Conservation (phyloP, 2,797 vertebrate genomes). For the Nothura maculosa region DNA sequence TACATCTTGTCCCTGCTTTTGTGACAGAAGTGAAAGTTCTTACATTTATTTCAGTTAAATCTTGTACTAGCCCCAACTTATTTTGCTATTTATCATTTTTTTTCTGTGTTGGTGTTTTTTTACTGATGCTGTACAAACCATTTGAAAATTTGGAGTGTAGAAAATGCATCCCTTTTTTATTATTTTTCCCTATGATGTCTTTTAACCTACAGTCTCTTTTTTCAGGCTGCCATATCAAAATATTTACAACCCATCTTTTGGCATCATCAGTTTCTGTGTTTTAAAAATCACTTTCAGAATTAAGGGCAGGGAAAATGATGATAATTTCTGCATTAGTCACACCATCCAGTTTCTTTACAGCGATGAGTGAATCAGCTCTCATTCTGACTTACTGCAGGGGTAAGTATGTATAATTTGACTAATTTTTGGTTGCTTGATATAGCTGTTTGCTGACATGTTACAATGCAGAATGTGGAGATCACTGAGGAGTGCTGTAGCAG, state of each 20-base stretch:
- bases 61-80: neutral
- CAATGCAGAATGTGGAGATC: neutral
- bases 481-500: constrained; percentile 32
- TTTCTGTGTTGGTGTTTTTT: constrained; percentile 13
- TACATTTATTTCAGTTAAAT: neutral
- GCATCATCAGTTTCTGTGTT: constrained; percentile 44
- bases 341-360: constrained; percentile 51
- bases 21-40: neutral
- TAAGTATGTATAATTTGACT: constrained; percentile 60
- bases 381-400: constrained; percentile 61
- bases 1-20: neutral
- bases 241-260: constrained; percentile 63
- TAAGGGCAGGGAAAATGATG: constrained; percentile 62
- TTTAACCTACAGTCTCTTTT: constrained; percentile 35
- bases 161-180: neutral
- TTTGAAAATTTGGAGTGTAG: neutral
- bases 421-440: constrained; percentile 46
- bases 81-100: constrained; percentile 15
- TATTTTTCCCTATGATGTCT: neutral
- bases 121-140: neutral
- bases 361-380: constrained; percentile 56
- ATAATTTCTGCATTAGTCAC: constrained; percentile 66
- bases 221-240: constrained; percentile 46
- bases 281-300: constrained; percentile 56
- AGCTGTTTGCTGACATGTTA: constrained; percentile 32